Conservation (phyloP, 92 coral and sea anemone genomes). For the Desmophyllum pertusum region DNA sequence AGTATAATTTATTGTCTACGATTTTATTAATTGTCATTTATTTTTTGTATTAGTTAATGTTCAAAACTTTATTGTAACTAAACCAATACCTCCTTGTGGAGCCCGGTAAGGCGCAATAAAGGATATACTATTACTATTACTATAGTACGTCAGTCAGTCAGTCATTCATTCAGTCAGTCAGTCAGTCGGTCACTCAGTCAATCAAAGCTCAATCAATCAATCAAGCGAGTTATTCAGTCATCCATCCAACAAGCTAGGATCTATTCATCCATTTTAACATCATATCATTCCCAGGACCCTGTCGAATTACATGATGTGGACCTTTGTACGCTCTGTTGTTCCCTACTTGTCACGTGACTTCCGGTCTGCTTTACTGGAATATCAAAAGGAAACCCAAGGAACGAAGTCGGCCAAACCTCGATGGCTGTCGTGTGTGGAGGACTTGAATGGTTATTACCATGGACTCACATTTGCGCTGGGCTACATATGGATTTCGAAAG, state of each 20-base stretch:
- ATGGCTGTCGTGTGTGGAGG: constrained; percentile 56
- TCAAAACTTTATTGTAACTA: too few species aligned
- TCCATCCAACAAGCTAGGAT: too few species aligned
- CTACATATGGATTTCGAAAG: constrained; percentile 51
- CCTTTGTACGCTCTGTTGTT: constrained; percentile 30
- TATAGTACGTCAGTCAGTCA: background rate
- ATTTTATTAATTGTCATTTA: too few species aligned
- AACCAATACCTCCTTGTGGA: too few species aligned
- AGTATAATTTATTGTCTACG: too few species aligned
- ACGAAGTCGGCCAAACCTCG: constrained; percentile 44
- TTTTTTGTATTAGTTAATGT: too few species aligned
- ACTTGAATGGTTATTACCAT: constrained; percentile 37
- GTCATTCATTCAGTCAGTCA: background rate
- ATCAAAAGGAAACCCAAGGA: constrained; percentile 25
- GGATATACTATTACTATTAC: too few species aligned
- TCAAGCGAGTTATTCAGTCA: background rate
- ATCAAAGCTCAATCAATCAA: background rate
- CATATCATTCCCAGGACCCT: constrained; percentile 44
- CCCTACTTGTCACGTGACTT: constrained; percentile 58
- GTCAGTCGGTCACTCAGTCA: too few species aligned
- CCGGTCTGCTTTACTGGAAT: constrained; percentile 48
- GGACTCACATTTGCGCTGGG: constrained; percentile 65
- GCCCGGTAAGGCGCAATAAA: background rate
- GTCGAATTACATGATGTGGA: constrained; percentile 68
- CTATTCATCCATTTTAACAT: background rate